These are phyloP conservation scores for Helicolenus hilgendorfi DNA, from an alignment of 2,797 vertebrate genomes.

Conservation along the genomic window DNA sequence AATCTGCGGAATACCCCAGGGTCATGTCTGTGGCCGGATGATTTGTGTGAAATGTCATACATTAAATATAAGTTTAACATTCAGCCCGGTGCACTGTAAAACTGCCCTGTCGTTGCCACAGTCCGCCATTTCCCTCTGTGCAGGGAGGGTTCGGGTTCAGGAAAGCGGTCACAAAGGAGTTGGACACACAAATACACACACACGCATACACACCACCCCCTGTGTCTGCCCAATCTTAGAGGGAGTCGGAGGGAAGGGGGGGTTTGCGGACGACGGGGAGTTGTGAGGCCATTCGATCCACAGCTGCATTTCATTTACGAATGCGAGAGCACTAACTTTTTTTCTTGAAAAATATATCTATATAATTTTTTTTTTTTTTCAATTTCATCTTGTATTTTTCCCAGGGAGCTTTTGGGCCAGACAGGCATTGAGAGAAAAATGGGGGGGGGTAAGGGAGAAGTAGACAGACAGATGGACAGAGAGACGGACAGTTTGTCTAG, in stretches of 20 bases:
- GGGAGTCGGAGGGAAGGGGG: slow-evolving; percentile 60
- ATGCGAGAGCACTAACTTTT: slow-evolving; percentile 82
- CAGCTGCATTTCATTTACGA: slow-evolving; percentile 91
- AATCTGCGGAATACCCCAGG: slow-evolving; percentile 93
- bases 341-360: slow-evolving; percentile 61
- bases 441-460: neutral
- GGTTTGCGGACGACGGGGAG: slow-evolving; percentile 68
- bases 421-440: slow-evolving; percentile 46
- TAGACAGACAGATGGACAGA: slow-evolving; percentile 66
- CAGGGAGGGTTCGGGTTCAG: slow-evolving; percentile 86
- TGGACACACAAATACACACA: slow-evolving; percentile 72
- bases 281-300: slow-evolving; percentile 81
- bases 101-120: slow-evolving; percentile 90
- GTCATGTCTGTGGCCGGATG: slow-evolving; percentile 93
- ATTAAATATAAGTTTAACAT: slow-evolving; percentile 95
- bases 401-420: slow-evolving; percentile 61
- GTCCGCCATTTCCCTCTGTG: slow-evolving; percentile 84
- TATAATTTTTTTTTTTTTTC: slow-evolving; percentile 67
- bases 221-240: slow-evolving; percentile 86
- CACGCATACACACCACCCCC: slow-evolving; percentile 69
- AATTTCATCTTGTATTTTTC: slow-evolving; percentile 75
- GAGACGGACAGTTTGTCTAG: slow-evolving; percentile 78
- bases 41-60: slow-evolving; percentile 95
- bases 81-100: slow-evolving; percentile 92
- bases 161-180: slow-evolving; percentile 90